These are phyloP conservation scores for Steinernema carpocapsae DNA, from an alignment of 2,888 invertebrate genomes.

Conservation along the genomic window DNA sequence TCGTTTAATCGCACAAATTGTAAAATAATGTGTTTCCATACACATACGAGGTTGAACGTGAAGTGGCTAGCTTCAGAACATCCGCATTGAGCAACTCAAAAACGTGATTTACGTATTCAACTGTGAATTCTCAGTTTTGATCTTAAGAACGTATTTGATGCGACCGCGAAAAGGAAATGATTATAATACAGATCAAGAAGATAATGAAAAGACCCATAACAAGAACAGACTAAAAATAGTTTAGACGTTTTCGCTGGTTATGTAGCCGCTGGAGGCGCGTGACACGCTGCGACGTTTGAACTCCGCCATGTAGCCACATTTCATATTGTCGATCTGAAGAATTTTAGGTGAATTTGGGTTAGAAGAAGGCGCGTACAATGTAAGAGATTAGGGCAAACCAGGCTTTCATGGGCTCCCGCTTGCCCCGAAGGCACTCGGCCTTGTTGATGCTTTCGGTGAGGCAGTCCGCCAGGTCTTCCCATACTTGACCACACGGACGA, in stretches of 20 bases:
- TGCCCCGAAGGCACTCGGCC: slow-evolving; percentile 63
- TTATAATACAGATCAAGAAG: too few species aligned
- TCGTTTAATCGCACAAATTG: not conserved
- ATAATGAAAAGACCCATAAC: too few species aligned
- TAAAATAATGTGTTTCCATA: not conserved
- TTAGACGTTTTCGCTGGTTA: slow-evolving; percentile 14
- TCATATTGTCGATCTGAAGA: slow-evolving; percentile 59
- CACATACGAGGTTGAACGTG: not conserved
- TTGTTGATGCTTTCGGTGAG: slow-evolving; percentile 64
- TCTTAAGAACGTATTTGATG: too few species aligned
- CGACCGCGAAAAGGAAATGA: too few species aligned
- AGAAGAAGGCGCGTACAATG: slow-evolving; percentile 46
- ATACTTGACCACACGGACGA: slow-evolving; percentile 48
- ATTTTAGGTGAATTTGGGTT: not conserved
- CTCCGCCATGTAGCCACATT: slow-evolving; percentile 61
- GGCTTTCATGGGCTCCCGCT: slow-evolving; percentile 65
- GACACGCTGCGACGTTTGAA: slow-evolving; percentile 53
- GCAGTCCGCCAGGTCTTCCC: slow-evolving; percentile 65
- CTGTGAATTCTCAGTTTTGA: too few species aligned
- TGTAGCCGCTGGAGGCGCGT: slow-evolving; percentile 42
- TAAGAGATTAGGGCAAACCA: slow-evolving; percentile 64
- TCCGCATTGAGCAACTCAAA: not conserved
- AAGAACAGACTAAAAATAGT: too few species aligned
- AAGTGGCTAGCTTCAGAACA: not conserved
- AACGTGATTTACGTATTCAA: too few species aligned